phyloP scores from a whole-genome alignment of 37 sponge, comb jelly and placozoan genomes.

The Hormiphora californensis region DNA sequence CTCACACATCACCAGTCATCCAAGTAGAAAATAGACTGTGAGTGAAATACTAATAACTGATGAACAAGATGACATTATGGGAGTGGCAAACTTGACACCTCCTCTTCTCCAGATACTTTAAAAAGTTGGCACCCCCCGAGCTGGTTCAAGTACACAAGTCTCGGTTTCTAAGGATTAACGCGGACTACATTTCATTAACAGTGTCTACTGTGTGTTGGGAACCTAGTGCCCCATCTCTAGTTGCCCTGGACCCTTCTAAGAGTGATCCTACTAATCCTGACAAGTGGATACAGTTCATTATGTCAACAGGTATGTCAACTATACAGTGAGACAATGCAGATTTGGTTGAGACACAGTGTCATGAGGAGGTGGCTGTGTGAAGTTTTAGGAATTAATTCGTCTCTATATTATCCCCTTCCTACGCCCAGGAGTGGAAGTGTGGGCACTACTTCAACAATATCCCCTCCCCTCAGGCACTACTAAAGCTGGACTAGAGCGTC shows the following conservation, averaged over 20 bases:
- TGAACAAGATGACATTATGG: too few species aligned
- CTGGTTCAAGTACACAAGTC: neutral
- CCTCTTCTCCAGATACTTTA: neutral
- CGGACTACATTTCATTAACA: constrained; percentile 26
- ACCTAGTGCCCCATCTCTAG: neutral
- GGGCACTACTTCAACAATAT: too few species aligned
- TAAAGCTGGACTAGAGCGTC: constrained; percentile 27
- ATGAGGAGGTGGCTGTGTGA: too few species aligned
- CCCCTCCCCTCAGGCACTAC: neutral
- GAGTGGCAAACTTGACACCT: too few species aligned
- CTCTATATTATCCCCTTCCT: too few species aligned
- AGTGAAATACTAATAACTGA: too few species aligned
- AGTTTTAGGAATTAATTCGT: too few species aligned
- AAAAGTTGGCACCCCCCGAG: neutral
- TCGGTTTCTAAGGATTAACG: neutral
- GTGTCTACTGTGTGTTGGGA: constrained; percentile 22
- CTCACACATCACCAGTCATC: too few species aligned
- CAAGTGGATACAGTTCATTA: neutral
- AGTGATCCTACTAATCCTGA: neutral
- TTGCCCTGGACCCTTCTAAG: constrained; percentile 2
- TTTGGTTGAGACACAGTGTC: too few species aligned
- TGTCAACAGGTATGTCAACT: neutral
- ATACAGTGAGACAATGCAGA: too few species aligned
- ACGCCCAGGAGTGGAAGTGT: too few species aligned
- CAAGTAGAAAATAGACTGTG: too few species aligned